Evolutionary conservation across 1,140 invertebrate species (phyloP), one percentile per base, ranked within the genome.

Genomic region (Leptestheria dahalacensis): DNA sequence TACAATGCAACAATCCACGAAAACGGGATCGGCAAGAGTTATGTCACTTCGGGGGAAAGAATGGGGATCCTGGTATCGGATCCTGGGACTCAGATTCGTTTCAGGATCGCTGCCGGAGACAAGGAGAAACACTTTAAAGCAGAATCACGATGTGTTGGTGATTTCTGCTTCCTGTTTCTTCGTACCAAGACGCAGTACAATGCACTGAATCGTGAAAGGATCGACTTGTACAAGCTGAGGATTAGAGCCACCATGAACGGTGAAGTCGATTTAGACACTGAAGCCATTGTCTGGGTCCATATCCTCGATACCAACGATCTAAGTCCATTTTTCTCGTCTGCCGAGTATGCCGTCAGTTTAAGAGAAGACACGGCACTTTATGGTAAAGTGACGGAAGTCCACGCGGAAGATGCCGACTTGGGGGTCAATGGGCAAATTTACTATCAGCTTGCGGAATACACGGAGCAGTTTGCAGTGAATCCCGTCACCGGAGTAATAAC

Each of bases 401-500:
- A 79, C 12, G 94, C 93, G 0, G 90, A 91, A 66, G 94, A 97
- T 73, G 91, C 93, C 6, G 93, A 98, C 71, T 74, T 92, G 12
- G 93, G 92, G 0, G 78, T 87, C 53, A 97, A 97, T 70, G 90
- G 91, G 1, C 90, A 97, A 74, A 91, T 97, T 64, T 97, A 97
- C 72, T 98, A 96, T 70, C 94, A 87, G 71, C 85, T 97, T 64
- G 74, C 79, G n/a, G 79, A 91, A 61, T 74, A 78, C 18, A 90
- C 83, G 4, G 82, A 88, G 63, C 80, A 84, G 62, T 96, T 96
- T 71, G 85, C 89, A 6, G 82, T 96, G 58, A 89, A 97, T 74
- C 91, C 92, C 11, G 89, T 91, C 26, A 88, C 82, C 12, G 94
- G 93, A 2, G 80, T 91, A 9, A 80, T 97, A 41, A 85, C 86